phyloP scores from a whole-genome alignment of 2,888 invertebrate species.

The Eupithecia dodoneata region DNA sequence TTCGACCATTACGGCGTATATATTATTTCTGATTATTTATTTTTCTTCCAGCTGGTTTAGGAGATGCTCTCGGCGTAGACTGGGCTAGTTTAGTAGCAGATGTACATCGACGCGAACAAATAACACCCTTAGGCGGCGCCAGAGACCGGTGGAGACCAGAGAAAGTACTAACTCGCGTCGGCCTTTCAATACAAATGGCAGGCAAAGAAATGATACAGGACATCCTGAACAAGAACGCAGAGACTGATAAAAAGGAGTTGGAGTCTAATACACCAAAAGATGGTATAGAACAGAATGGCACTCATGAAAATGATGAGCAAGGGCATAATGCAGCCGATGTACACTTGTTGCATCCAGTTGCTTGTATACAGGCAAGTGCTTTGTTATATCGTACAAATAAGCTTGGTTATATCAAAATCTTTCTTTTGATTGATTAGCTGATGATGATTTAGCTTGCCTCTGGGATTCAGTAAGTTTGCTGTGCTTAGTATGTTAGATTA shows the following conservation, averaged over 20 bases:
- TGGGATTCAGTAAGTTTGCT: slow-evolving; percentile 22
- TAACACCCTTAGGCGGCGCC: slow-evolving; percentile 83
- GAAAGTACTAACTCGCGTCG: slow-evolving; percentile 90
- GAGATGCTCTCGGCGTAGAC: slow-evolving; percentile 97
- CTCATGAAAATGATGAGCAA: slow-evolving; percentile 53
- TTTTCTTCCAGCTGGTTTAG: slow-evolving; percentile 85
- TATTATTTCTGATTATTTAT: slow-evolving; percentile 1
- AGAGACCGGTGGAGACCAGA: slow-evolving; percentile 92
- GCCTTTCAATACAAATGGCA: slow-evolving; percentile 91
- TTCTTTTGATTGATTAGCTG: slow-evolving; percentile 5
- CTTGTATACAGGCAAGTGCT: slow-evolving; percentile 76
- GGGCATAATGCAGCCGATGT: slow-evolving; percentile 59
- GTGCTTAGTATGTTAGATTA: neutral
- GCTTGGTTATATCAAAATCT: neutral
- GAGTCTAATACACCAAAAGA: neutral
- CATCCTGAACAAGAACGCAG: slow-evolving; percentile 68
- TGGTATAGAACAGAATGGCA: slow-evolving; percentile 56
- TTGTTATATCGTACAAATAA: slow-evolving; percentile 2
- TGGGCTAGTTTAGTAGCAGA: slow-evolving; percentile 96
- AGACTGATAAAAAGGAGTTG: slow-evolving; percentile 55
- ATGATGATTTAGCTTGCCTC: slow-evolving; percentile 25
- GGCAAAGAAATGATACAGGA: slow-evolving; percentile 82
- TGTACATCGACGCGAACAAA: slow-evolving; percentile 84
- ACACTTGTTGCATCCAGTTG: slow-evolving; percentile 79
- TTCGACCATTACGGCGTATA: neutral